phyloP scores from a whole-genome alignment of 2,797 vertebrate species.

The Lerista edwardsae region DNA sequence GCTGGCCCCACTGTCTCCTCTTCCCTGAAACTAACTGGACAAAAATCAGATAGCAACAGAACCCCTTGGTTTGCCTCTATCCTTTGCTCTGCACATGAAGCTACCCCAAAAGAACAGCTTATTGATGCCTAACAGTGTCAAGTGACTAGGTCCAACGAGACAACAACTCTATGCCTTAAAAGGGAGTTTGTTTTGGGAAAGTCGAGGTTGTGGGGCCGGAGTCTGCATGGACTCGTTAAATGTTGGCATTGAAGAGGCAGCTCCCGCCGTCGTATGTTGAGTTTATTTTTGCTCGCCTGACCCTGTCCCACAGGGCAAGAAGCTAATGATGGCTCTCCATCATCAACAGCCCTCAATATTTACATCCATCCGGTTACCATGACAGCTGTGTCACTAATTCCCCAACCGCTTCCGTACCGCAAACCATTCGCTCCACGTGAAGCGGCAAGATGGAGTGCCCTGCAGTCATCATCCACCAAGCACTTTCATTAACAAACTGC shows the following conservation, averaged over 20 bases:
- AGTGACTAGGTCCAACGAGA: no score
- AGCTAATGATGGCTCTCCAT: slow-evolving; percentile 76
- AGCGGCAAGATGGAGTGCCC: slow-evolving; percentile 70
- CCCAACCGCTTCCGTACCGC: slow-evolving; percentile 60
- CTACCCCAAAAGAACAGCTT: background rate
- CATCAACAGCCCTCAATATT: slow-evolving; percentile 56
- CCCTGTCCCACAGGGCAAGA: slow-evolving; percentile 68
- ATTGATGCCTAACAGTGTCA: background rate
- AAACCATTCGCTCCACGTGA: slow-evolving; percentile 61
- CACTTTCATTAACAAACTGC: slow-evolving; percentile 81
- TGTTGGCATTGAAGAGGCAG: slow-evolving; percentile 53
- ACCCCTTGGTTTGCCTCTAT: background rate
- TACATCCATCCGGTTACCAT: slow-evolving; percentile 68
- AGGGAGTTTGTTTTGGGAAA: slow-evolving; percentile 2
- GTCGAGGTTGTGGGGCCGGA: background rate
- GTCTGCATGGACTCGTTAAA: slow-evolving; percentile 39
- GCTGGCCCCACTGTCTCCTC: background rate
- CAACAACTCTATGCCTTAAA: background rate
- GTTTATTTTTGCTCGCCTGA: slow-evolving; percentile 75
- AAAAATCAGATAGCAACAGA: no score
- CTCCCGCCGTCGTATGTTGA: slow-evolving; percentile 45
- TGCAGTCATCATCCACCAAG: slow-evolving; percentile 75
- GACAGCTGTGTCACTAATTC: slow-evolving; percentile 73
- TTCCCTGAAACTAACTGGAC: background rate
- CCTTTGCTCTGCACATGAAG: background rate